Evolutionary conservation across 30 jellyfish, hydroid and myxozoan species (phyloP).

Genomic region (Chrysaora quinquecirrha): DNA sequence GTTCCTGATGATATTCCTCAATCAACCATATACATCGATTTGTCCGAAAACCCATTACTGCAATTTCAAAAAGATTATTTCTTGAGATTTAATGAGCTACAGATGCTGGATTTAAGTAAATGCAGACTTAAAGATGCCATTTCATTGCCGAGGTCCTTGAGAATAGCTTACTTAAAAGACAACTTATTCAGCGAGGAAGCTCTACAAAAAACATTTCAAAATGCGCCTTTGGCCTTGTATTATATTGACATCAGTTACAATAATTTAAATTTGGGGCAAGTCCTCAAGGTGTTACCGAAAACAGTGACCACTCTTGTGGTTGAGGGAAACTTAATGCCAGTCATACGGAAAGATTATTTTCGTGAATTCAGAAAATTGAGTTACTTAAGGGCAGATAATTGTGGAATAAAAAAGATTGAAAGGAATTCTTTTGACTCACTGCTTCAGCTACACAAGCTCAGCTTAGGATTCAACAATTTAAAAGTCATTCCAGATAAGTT

Average conservation of each 20-base stretch:
- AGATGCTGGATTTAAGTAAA: conserved; percentile 6
- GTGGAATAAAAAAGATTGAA: conserved; percentile 10
- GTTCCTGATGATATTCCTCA: conserved; percentile 26
- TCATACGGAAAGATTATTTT: conserved; percentile 10
- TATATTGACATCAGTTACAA: conserved; percentile 6
- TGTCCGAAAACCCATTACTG: conserved; percentile 21
- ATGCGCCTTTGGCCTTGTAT: neutral
- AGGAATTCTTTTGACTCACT: conserved; percentile 25
- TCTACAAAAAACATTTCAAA: conserved; percentile 3
- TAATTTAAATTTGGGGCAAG: neutral
- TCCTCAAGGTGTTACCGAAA: conserved; percentile 11
- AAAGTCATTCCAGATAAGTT: conserved; percentile 13
- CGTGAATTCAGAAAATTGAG: neutral
- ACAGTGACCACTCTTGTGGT: neutral
- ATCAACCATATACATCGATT: neutral
- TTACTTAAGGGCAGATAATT: neutral
- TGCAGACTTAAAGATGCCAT: conserved; percentile 5
- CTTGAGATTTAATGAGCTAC: conserved; percentile 9
- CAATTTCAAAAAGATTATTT: neutral
- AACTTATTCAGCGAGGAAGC: conserved; percentile 10
- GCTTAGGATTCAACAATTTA: conserved; percentile 12
- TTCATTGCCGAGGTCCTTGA: conserved; percentile 17
- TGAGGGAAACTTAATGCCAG: neutral
- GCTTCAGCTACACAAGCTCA: neutral
- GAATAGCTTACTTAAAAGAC: neutral